phyloP scores from a whole-genome alignment of 2,888 invertebrate genomes.

The Ennomos erosarius region DNA sequence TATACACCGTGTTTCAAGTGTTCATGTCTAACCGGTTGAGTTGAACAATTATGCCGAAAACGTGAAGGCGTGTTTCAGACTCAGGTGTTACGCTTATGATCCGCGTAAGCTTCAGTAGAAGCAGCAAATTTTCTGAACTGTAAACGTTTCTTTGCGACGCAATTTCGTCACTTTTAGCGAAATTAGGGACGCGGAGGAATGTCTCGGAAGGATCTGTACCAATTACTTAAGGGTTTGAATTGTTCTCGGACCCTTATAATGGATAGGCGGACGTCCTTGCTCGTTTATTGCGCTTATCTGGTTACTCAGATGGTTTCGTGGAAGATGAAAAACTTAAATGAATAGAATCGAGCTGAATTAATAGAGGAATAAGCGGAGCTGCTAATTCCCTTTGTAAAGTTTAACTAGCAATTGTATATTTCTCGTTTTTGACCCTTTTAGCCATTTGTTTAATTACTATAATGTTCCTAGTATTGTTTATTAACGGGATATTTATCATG shows the following conservation, averaged over 20 bases:
- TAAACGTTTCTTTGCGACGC: constrained; percentile 31
- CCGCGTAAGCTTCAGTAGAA: constrained; percentile 13
- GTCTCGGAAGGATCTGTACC: constrained; percentile 34
- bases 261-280: constrained; percentile 31
- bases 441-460: too few species aligned
- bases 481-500: too few species aligned
- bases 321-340: constrained; percentile 17
- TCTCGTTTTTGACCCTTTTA: too few species aligned
- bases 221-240: constrained; percentile 41
- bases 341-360: constrained; percentile 6
- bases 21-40: constrained; percentile 8
- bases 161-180: constrained; percentile 35
- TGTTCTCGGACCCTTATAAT: constrained; percentile 39
- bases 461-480: too few species aligned
- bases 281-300: constrained; percentile 27
- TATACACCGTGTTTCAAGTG: constrained; percentile 3
- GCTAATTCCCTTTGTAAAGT: too few species aligned
- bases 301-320: constrained; percentile 15
- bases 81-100: constrained; percentile 10
- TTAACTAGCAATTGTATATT: too few species aligned
- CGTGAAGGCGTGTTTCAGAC: constrained; percentile 9
- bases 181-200: constrained; percentile 38
- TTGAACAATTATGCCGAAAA: constrained; percentile 21
- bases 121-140: constrained; percentile 20
- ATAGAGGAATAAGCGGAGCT: not conserved